phyloP scores from a whole-genome alignment of 2,888 invertebrate genomes.

The Acanthoscelides obtectus region DNA sequence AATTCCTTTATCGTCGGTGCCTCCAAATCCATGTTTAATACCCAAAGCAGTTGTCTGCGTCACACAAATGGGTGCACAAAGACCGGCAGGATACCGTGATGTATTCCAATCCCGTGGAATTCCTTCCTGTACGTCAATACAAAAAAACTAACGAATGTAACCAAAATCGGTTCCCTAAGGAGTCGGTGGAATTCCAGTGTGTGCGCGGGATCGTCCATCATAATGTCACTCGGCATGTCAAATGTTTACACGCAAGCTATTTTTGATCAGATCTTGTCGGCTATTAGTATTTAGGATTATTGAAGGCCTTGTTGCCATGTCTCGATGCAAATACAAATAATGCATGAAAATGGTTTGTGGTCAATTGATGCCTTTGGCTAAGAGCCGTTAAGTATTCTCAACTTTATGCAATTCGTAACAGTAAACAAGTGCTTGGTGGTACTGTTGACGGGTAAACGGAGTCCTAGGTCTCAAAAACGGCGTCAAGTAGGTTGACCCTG shows the following conservation, averaged over 20 bases:
- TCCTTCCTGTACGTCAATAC: not conserved
- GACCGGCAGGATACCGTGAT: not conserved
- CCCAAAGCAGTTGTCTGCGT: not conserved
- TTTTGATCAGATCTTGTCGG: not conserved
- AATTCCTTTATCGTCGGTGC: not conserved
- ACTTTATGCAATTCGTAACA: no score
- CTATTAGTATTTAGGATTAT: not conserved
- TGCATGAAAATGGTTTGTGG: no score
- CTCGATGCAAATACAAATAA: no score
- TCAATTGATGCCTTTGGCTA: no score
- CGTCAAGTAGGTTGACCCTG: no score
- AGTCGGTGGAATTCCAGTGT: not conserved
- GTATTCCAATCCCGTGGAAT: not conserved
- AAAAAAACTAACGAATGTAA: not conserved
- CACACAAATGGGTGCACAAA: not conserved
- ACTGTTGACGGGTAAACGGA: no score
- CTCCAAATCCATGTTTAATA: not conserved
- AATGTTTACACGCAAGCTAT: not conserved
- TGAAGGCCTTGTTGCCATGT: no score
- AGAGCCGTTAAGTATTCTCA: no score
- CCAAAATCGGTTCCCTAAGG: not conserved
- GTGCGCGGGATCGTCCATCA: not conserved
- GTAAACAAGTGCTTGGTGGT: no score
- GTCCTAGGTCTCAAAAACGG: no score
- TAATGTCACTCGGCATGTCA: not conserved